A percentile compares a stretch with the other conserved stretches of the same genome.
phyloP scores from a whole-genome alignment of 2,113 vertebrate genomes.

The Loxodonta africana region DNA sequence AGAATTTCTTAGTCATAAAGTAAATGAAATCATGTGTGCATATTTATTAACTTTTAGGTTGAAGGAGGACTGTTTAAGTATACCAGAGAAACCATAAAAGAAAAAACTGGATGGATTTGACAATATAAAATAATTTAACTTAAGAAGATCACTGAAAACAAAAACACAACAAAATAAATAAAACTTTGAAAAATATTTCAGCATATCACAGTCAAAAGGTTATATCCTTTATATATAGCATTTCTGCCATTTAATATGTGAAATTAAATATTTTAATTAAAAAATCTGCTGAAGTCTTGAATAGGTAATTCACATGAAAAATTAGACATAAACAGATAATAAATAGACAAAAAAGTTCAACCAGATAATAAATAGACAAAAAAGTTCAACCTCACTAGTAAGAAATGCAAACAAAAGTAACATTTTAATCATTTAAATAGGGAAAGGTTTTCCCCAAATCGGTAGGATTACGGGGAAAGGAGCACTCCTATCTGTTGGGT shows the following conservation, averaged over 20 bases:
- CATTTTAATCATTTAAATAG: slow-evolving; percentile 20
- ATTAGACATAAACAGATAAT: neutral
- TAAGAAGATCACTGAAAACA: neutral
- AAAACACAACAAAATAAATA: slow-evolving; percentile 13
- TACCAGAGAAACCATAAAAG: neutral
- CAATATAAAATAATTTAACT: neutral
- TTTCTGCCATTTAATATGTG: neutral
- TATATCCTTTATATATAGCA: slow-evolving; percentile 2
- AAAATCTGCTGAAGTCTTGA: neutral
- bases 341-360: neutral
- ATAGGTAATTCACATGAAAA: neutral
- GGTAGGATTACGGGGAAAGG: neutral
- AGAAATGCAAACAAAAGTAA: slow-evolving; percentile 14
- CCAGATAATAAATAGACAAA: too few species aligned
- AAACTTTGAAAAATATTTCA: neutral
- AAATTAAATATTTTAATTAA: slow-evolving; percentile 34
- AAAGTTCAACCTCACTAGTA: neutral
- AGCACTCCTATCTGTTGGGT: neutral
- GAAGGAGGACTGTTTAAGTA: neutral
- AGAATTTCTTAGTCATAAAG: neutral
- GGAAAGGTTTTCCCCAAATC: neutral
- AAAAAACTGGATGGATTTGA: neutral
- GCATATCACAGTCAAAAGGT: neutral
- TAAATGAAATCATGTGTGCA: slow-evolving; percentile 12
- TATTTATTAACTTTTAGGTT: slow-evolving; percentile 1